Conservation (phyloP, 2,888 invertebrate species). For the Aphelenchoides bicaudatus region DNA sequence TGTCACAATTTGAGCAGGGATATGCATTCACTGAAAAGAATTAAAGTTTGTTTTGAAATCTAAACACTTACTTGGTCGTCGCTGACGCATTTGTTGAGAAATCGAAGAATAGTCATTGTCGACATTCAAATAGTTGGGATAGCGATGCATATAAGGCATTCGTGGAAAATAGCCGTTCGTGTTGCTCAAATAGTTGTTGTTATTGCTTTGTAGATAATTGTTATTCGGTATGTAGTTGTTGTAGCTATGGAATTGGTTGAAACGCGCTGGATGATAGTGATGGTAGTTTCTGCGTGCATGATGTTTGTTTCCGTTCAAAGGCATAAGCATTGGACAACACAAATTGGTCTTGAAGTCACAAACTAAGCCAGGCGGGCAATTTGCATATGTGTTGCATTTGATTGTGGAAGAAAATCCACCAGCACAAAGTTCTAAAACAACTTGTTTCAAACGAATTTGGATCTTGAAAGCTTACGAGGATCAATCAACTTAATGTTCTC, state of each 20-base stretch:
- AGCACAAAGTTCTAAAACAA: conserved; percentile 24
- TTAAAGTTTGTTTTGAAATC: background rate
- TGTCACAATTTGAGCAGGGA: conserved; percentile 9
- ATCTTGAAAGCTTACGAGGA: conserved; percentile 2
- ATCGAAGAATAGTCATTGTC: background rate
- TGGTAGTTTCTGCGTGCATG: conserved; percentile 7
- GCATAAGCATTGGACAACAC: conserved; percentile 56
- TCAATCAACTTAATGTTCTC: conserved; percentile 1
- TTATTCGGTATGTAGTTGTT: background rate
- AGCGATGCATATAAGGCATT: conserved; percentile 12
- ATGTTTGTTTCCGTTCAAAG: conserved; percentile 28
- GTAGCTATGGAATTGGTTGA: background rate
- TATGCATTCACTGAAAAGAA: background rate
- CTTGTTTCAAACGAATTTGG: no score
- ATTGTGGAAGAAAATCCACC: conserved; percentile 25
- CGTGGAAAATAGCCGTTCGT: background rate
- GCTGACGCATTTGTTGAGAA: conserved; percentile 2
- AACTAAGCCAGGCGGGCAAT: conserved; percentile 53
- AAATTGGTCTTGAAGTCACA: conserved; percentile 44
- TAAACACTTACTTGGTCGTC: conserved; percentile 11
- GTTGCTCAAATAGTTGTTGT: conserved; percentile 12
- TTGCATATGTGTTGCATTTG: conserved; percentile 24
- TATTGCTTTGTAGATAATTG: background rate
- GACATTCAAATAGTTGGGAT: conserved; percentile 12
- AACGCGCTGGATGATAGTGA: conserved; percentile 10